These are phyloP conservation scores for Scatophagus argus DNA, from an alignment of 2,113 vertebrate genomes.

Conservation along the genomic window DNA sequence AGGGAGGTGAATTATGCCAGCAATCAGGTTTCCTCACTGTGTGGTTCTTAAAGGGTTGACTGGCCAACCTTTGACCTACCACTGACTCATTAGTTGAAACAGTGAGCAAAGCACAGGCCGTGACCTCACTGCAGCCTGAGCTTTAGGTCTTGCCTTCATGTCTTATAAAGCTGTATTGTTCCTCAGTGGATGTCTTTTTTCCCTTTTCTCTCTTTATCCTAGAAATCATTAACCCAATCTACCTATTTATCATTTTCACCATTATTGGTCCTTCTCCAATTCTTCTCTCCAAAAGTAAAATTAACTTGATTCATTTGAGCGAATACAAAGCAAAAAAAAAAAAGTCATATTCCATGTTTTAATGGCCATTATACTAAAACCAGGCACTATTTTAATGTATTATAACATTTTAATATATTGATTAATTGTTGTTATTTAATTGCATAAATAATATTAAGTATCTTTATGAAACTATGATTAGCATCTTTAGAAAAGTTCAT, in stretches of 20 bases:
- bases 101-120: constrained; percentile 44
- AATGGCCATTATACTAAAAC: no score
- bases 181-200: constrained; percentile 41
- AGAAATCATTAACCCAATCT: constrained; percentile 61
- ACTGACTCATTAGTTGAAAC: constrained; percentile 71
- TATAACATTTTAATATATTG: no score
- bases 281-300: no score
- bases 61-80: constrained; percentile 64
- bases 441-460: no score
- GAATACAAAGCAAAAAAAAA: no score
- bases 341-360: no score
- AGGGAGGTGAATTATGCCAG: constrained; percentile 39
- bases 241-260: constrained; percentile 18
- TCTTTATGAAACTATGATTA: no score
- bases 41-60: constrained; percentile 45
- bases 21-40: constrained; percentile 32
- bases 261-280: constrained; percentile 22
- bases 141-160: constrained; percentile 3
- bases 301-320: no score
- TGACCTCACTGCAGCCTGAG: constrained; percentile 58
- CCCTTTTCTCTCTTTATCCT: constrained; percentile 9
- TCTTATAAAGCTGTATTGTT: constrained; percentile 64
- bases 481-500: no score
- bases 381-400: no score
- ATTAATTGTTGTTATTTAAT: no score